A percentile compares a stretch with the other conserved stretches of the same genome.
These are phyloP conservation scores for Folsomia candida DNA, from an alignment of 2,888 invertebrate genomes.

Conservation along the genomic window DNA sequence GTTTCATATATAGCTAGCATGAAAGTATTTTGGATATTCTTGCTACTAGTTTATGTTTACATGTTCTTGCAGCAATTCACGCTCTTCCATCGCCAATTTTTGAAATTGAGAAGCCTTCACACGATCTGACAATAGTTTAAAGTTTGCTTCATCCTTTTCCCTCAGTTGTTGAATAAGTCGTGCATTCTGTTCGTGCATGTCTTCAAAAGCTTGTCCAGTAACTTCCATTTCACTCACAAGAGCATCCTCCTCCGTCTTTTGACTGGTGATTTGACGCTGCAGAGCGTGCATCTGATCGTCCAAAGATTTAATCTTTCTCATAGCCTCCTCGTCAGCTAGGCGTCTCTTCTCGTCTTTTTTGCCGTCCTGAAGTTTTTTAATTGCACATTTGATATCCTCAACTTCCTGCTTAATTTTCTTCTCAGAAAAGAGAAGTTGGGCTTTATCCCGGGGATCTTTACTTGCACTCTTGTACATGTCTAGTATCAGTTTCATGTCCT, in stretches of 20 bases:
- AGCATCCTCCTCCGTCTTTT: slow-evolving; percentile 85
- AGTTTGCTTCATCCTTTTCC: slow-evolving; percentile 97
- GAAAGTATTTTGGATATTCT: not conserved
- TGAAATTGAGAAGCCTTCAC: slow-evolving; percentile 94
- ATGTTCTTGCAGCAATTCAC: slow-evolving; percentile 87
- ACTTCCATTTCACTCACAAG: slow-evolving; percentile 98
- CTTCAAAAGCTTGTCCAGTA: slow-evolving; percentile 97
- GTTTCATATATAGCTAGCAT: not conserved
- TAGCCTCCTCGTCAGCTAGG: slow-evolving; percentile 89
- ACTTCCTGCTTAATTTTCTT: slow-evolving; percentile 84
- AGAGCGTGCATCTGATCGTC: slow-evolving; percentile 72
- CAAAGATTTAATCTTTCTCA: slow-evolving; percentile 87
- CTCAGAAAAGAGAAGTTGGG: slow-evolving; percentile 92
- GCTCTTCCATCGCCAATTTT: slow-evolving; percentile 89
- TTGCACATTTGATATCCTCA: slow-evolving; percentile 80
- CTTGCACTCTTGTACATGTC: slow-evolving; percentile 98
- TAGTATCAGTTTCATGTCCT: slow-evolving; percentile 86
- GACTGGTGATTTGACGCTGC: slow-evolving; percentile 56
- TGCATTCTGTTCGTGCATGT: slow-evolving; percentile 98
- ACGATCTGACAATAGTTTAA: slow-evolving; percentile 95
- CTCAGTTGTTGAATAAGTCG: slow-evolving; percentile 89
- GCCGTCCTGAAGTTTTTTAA: slow-evolving; percentile 83
- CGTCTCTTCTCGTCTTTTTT: slow-evolving; percentile 88
- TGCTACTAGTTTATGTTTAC: slow-evolving; percentile 57
- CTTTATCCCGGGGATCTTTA: slow-evolving; percentile 94